phyloP scores from a whole-genome alignment of 2,888 invertebrate genomes.

The Horisme vitalbata region DNA sequence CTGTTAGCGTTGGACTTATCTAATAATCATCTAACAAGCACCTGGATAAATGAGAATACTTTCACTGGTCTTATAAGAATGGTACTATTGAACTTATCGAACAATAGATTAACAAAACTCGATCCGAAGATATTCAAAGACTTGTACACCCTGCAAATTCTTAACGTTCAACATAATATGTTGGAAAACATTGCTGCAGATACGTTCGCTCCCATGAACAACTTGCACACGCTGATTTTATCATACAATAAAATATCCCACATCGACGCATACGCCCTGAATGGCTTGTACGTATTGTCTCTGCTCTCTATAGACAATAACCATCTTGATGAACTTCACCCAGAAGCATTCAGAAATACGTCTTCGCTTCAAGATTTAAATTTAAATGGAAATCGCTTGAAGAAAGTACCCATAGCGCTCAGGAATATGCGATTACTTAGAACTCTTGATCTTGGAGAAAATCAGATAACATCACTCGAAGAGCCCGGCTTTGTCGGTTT shows the following conservation, averaged over 20 bases:
- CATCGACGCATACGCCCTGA: constrained; percentile 92
- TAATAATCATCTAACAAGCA: constrained; percentile 92
- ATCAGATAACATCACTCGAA: constrained; percentile 91
- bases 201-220: constrained; percentile 95
- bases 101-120: constrained; percentile 91
- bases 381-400: constrained; percentile 93
- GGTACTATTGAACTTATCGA: constrained; percentile 92
- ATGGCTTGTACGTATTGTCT: constrained; percentile 93
- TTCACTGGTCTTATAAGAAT: constrained; percentile 94
- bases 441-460: constrained; percentile 95
- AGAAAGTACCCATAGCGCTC: constrained; percentile 90
- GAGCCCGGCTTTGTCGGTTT: constrained; percentile 92
- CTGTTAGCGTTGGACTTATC: constrained; percentile 92
- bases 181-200: constrained; percentile 92
- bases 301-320: constrained; percentile 94
- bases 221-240: constrained; percentile 93
- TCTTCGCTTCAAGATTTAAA: constrained; percentile 95
- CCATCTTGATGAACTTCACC: constrained; percentile 90
- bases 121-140: constrained; percentile 93
- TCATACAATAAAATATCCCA: constrained; percentile 93
- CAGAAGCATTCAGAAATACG: constrained; percentile 94
- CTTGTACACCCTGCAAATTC: constrained; percentile 91
- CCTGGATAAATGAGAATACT: constrained; percentile 92
- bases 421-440: constrained; percentile 92
- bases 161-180: constrained; percentile 93